Conservation (phyloP, 2,797 vertebrate species). For the Phoeniculus purpureus region DNA sequence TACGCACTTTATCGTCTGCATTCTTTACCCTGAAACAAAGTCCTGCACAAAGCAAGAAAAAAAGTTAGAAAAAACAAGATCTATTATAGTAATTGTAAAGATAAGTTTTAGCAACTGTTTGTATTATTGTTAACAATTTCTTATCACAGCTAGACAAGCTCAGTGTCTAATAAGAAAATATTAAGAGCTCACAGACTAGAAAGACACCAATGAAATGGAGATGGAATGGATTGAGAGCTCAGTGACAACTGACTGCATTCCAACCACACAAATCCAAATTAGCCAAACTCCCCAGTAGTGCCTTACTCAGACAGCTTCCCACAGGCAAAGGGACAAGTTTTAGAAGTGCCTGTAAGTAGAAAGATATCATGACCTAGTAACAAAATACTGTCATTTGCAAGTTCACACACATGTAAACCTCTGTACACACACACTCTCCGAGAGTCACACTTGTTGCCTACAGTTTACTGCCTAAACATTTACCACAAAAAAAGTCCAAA, state of each 20-base stretch:
- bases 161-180: neutral
- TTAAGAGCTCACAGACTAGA: neutral
- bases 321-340: conserved; percentile 20
- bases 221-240: neutral
- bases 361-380: neutral
- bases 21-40: conserved; percentile 74
- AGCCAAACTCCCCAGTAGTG: conserved; percentile 35
- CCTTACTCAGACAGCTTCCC: conserved; percentile 26
- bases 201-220: conserved; percentile 20
- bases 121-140: neutral
- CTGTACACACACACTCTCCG: neutral
- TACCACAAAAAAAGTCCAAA: neutral
- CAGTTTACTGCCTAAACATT: neutral
- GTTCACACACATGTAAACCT: neutral
- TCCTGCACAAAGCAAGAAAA: conserved; percentile 45
- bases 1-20: conserved; percentile 97
- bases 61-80: neutral
- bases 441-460: neutral
- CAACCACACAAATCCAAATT: conserved; percentile 11
- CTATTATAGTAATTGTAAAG: neutral
- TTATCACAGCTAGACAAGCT: neutral
- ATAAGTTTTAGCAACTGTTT: neutral
- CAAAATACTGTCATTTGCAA: neutral
- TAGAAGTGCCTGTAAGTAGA: neutral
- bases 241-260: conserved; percentile 39